phyloP scores from a whole-genome alignment of 2,113 vertebrate species.

The Bos taurus region DNA sequence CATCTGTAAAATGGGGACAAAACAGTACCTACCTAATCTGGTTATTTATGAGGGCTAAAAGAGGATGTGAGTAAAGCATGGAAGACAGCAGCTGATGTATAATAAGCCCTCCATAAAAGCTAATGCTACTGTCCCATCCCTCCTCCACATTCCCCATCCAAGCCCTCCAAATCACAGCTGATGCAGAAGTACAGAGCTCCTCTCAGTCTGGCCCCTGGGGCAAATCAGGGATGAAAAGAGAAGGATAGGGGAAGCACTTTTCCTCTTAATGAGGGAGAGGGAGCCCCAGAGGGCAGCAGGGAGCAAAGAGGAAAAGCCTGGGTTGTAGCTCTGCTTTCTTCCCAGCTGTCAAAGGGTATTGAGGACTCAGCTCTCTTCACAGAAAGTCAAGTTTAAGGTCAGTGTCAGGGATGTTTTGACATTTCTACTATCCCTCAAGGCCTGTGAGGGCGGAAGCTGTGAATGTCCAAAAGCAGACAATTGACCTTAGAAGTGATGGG shows the following conservation, averaged over 20 bases:
- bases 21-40: not conserved
- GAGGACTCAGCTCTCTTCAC: conserved; percentile 42
- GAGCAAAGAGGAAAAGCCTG: not conserved
- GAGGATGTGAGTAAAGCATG: not conserved
- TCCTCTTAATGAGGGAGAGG: not conserved
- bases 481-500: conserved; percentile 74
- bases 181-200: not conserved
- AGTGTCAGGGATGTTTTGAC: conserved; percentile 78
- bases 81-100: not conserved
- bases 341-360: conserved; percentile 33
- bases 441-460: conserved; percentile 54
- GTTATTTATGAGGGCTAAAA: not conserved
- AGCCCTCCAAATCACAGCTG: not conserved
- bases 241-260: not conserved
- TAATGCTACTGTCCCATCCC: not conserved
- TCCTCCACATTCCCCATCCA: not conserved
- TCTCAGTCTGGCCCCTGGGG: not conserved
- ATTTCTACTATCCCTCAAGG: conserved; percentile 72
- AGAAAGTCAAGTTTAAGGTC: conserved; percentile 80
- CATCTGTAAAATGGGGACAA: not conserved
- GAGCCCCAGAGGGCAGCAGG: not conserved
- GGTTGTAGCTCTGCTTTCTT: conserved; percentile 48
- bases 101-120: not conserved
- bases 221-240: not conserved
- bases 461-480: conserved; percentile 66